Conservation (phyloP, 2,888 invertebrate genomes). For the Lottia gigantea region DNA sequence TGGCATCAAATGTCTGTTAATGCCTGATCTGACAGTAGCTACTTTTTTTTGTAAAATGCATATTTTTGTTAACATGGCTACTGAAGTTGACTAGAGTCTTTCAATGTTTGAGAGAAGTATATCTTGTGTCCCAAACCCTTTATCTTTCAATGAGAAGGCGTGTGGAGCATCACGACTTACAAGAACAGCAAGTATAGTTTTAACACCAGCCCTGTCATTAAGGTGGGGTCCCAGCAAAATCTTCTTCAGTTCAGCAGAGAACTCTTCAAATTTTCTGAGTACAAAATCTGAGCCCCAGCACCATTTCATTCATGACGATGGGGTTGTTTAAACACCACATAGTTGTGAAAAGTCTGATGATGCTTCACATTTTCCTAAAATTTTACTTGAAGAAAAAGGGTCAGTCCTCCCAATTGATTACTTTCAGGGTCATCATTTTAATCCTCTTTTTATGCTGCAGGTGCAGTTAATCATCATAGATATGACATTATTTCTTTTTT, state of each 20-base stretch:
- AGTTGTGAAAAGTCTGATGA: background rate
- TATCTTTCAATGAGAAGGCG: background rate
- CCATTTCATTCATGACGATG: too few species aligned
- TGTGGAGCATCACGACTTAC: background rate
- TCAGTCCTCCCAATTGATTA: too few species aligned
- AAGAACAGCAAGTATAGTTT: background rate
- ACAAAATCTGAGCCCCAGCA: too few species aligned
- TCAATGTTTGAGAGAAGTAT: background rate
- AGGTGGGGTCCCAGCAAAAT: too few species aligned
- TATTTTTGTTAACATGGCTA: background rate
- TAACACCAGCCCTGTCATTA: too few species aligned
- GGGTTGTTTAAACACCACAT: background rate
- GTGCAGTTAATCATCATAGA: background rate
- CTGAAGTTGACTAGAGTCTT: background rate
- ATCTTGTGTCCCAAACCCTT: background rate
- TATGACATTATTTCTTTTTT: background rate
- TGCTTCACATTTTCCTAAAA: background rate
- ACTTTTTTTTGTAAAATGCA: background rate
- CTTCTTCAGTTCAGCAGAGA: too few species aligned
- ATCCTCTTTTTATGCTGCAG: background rate
- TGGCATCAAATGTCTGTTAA: background rate
- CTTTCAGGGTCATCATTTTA: too few species aligned
- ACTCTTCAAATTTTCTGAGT: too few species aligned
- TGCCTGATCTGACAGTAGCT: background rate
- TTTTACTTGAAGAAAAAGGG: too few species aligned